Evolutionary conservation across 2,113 vertebrate species (phyloP), one percentile per base, ranked within the genome.

Genomic region (Eublepharis macularius): DNA sequence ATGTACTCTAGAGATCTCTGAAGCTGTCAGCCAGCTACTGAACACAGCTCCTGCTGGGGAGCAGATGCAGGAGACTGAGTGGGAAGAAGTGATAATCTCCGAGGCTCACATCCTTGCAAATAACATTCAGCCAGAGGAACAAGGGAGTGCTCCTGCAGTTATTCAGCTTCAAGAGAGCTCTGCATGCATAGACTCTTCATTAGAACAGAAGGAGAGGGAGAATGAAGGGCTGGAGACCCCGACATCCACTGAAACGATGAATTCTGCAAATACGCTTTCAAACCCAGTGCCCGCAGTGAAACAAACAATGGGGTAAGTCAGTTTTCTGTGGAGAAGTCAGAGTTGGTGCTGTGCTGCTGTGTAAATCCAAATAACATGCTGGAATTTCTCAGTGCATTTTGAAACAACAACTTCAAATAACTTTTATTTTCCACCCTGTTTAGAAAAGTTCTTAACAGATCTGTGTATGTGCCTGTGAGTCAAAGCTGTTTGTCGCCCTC

Each of bases 1-100:
- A 83, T 89, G 82, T 21, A 80, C 94, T 45, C 65, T 92, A 90
- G 96, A 96, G 76, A 96, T 95, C 82, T 96, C 96, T 0, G 95
- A 97, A 88, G 96, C 95, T 34, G 95, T 97, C 63, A 95, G 91
- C 88, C 96, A 96, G 89, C 95, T 97, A 80, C 93, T 97, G 47
- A 96, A 17, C 4, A 87, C 92, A n/a, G 94, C 91, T 80, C 93
- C 95, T 86, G 74, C 43, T 16, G 90, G 88, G 84, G 95, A 91
- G 85, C 90, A 88, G 49, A 70, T 94, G 82, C 94, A 94, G 14
- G 95, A 95, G 69, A 92, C 83, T 0, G 96, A 97, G 65, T 96
- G 96, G 96, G 96, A 97, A 81, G 96, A 97, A 86, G 96, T 96
- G 79, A 91, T 96, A 73, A 84, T 97, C 91, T 96, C 96, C 3